phyloP scores from a whole-genome alignment of 2,888 invertebrate genomes.

The Chrysomela aeneicollis region DNA sequence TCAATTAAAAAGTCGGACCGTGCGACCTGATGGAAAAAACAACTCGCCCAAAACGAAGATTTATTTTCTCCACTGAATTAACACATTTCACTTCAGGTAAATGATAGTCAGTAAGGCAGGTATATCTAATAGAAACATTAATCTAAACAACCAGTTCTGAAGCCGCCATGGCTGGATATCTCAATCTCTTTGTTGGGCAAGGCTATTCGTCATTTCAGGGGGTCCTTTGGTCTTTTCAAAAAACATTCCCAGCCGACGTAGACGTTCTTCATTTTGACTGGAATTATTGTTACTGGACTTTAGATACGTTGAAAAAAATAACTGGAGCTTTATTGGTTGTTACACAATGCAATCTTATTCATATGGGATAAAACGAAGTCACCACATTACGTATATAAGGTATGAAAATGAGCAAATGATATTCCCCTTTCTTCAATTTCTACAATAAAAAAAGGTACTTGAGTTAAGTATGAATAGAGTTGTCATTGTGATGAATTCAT shows the following conservation, averaged over 20 bases:
- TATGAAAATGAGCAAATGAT: background rate
- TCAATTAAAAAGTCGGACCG: conserved; percentile 35
- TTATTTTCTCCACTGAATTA: conserved; percentile 41
- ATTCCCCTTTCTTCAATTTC: background rate
- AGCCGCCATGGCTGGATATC: conserved; percentile 47
- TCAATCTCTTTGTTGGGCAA: conserved; percentile 47
- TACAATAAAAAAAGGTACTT: background rate
- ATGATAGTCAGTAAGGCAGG: conserved; percentile 29
- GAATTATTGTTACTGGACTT: conserved; percentile 12
- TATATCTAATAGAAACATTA: conserved; percentile 38
- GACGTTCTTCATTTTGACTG: conserved; percentile 23
- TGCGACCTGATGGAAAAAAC: conserved; percentile 41
- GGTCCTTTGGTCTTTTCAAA: conserved; percentile 39
- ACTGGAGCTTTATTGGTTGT: conserved; percentile 2
- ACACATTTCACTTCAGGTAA: conserved; percentile 47
- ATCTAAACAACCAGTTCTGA: conserved; percentile 40
- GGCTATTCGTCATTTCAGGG: conserved; percentile 48
- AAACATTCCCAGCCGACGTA: conserved; percentile 39
- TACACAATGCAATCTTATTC: conserved; percentile 13
- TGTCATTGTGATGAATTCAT: too few species aligned
- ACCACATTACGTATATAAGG: background rate
- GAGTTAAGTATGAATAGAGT: background rate
- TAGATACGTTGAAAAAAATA: background rate
- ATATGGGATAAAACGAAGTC: background rate
- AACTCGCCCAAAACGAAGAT: conserved; percentile 40